Evolutionary conservation across 2,888 invertebrate genomes (phyloP), one percentile per base, ranked within the genome.

Genomic region (Gastracanthus pulcherrimus): DNA sequence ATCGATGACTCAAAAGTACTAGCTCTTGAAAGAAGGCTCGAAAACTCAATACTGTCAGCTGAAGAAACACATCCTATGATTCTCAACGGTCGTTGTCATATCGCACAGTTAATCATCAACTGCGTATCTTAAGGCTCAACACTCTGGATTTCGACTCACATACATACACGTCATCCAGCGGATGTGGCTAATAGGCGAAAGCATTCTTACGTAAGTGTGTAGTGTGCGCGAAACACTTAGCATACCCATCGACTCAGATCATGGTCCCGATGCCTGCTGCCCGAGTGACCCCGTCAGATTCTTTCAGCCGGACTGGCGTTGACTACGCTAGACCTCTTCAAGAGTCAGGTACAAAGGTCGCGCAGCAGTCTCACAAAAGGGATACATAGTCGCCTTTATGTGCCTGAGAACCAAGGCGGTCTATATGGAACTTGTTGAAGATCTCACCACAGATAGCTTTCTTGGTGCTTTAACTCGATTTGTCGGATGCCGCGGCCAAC

Each of bases 351-450:
- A 34, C 6, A 64, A 64, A 11, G 64, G 36, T 9, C 64, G 64
- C 4, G 64, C 7, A 1, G 1, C 36, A 2, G 6, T 2, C 3
- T 19, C 64, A 1, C 19, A n/a, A 1, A 64, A 64, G n/a, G 64
- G 76, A 0, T 83, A 78, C 34, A 38, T 72, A 0, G 64, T 70
- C 0, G 4, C 84, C 0, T 84, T 83, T n/a, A 31, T 84, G 0
- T 84, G 83, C 16, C 66, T 84, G 5, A 45, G 29, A 0, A 80
- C 74, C 0, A 78, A 70, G 23, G 84, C 83, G 0, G 9, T 83
- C 0, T 80, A 83, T 23, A 6, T 84, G 5, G 77, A 84, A 5
- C 48, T 83, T 0, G 81, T 78, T 0, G 48, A 76, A 7, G 83
- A 82, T 45, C 62, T 80, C 16, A 78, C 78, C 5, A 78, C 76